phyloP scores from a whole-genome alignment of 2,888 invertebrate species.

The Noctuana brunneofusca region DNA sequence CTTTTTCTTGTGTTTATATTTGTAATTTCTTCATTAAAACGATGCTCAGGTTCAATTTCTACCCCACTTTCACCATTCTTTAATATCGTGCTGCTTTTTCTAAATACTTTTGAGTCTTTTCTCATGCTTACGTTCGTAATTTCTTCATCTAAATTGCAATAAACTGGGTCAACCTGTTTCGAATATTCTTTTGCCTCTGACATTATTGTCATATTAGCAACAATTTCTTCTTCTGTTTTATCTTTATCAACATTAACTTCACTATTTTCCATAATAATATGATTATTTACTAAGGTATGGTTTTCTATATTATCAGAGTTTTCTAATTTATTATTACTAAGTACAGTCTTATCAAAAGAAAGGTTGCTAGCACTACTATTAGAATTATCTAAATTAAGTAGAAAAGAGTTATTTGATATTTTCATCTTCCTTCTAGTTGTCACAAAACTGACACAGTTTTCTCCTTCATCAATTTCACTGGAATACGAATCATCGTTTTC shows the following conservation, averaged over 20 bases:
- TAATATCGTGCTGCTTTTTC: background rate
- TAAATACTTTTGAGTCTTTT: background rate
- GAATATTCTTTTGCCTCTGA: background rate
- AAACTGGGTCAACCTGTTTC: background rate
- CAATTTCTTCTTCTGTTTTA: conserved; percentile 3
- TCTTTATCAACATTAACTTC: conserved; percentile 3
- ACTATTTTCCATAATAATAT: conserved; percentile 22
- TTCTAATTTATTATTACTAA: conserved; percentile 42
- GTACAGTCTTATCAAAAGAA: conserved; percentile 59
- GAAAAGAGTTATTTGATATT: conserved; percentile 53
- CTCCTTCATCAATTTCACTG: conserved; percentile 43
- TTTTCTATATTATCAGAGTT: conserved; percentile 29
- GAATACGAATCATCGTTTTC: conserved; percentile 35
- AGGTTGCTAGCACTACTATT: conserved; percentile 49
- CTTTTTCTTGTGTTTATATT: conserved; percentile 46
- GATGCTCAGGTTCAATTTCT: background rate
- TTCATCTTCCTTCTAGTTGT: conserved; percentile 68
- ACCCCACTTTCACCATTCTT: background rate
- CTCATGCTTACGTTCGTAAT: background rate
- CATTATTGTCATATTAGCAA: background rate
- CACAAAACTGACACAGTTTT: conserved; percentile 63
- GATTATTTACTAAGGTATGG: conserved; percentile 24
- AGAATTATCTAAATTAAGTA: conserved; percentile 57
- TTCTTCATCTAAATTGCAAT: background rate
- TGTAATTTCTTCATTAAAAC: conserved; percentile 27